Percentiles rank a stretch among this genome's conserved stretches.
These are phyloP conservation scores for Aptenodytes forsteri DNA, from an alignment of 2,113 vertebrate genomes.

Conservation along the genomic window DNA sequence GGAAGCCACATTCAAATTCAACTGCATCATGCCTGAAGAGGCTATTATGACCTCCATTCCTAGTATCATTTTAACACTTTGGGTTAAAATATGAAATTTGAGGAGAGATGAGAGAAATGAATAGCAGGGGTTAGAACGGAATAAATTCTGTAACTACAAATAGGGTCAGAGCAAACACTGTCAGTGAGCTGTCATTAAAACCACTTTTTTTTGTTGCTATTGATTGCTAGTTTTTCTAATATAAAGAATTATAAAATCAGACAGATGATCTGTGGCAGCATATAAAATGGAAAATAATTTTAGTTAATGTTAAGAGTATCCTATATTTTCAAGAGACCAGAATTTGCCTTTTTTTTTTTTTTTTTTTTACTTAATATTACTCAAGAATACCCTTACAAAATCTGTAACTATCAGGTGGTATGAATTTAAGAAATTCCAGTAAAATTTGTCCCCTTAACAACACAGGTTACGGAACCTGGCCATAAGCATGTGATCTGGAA, in stretches of 20 bases:
- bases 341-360: background rate
- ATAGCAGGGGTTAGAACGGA: background rate
- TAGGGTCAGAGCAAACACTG: background rate
- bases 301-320: background rate
- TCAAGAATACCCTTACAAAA: background rate
- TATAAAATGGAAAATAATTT: background rate
- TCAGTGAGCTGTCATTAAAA: background rate
- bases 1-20: background rate
- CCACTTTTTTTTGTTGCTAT: background rate
- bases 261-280: background rate
- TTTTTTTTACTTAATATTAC: background rate
- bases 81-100: background rate
- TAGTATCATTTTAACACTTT: background rate
- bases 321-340: background rate
- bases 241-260: background rate
- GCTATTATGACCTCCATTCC: background rate
- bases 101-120: background rate
- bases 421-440: background rate
- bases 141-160: background rate
- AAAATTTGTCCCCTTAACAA: background rate
- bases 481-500: background rate
- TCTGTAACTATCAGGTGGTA: background rate
- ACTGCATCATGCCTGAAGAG: background rate
- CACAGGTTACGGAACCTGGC: background rate
- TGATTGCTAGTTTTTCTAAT: background rate